These are phyloP conservation scores for Dromiciops gliroides DNA, from an alignment of 2,113 vertebrate genomes.

Conservation along the genomic window DNA sequence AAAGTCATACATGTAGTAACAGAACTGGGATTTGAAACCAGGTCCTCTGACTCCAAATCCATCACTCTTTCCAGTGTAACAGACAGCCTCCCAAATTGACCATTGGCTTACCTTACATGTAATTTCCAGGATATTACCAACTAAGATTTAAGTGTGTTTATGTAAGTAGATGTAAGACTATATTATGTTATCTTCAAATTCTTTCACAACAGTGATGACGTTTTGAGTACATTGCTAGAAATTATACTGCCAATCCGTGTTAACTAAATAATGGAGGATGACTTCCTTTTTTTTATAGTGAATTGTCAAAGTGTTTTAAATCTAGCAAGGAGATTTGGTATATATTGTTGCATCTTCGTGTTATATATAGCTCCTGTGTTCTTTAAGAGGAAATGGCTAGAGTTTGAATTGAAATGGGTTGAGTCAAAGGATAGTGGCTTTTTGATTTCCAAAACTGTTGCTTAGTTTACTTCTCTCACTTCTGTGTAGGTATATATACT, in stretches of 20 bases:
- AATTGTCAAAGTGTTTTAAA: background rate
- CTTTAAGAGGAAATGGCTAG: background rate
- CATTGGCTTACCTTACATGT: background rate
- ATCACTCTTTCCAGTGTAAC: background rate
- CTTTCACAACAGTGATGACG: background rate
- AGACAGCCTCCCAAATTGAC: background rate
- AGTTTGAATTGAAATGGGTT: background rate
- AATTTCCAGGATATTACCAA: background rate
- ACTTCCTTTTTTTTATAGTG: background rate
- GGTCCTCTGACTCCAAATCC: background rate
- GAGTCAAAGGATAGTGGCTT: background rate
- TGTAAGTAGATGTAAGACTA: background rate
- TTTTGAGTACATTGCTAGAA: background rate
- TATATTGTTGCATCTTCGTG: background rate
- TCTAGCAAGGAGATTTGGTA: background rate
- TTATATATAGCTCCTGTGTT: background rate
- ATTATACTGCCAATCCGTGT: background rate
- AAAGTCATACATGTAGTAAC: background rate
- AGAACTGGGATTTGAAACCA: background rate
- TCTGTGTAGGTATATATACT: background rate
- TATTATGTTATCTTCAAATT: background rate
- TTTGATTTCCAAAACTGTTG: background rate
- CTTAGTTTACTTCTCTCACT: background rate
- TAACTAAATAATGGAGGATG: background rate
- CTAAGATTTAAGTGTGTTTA: background rate